Base-by-base conservation (phyloP, 2,113 vertebrate species). In the Podiceps cristatus region DNA sequence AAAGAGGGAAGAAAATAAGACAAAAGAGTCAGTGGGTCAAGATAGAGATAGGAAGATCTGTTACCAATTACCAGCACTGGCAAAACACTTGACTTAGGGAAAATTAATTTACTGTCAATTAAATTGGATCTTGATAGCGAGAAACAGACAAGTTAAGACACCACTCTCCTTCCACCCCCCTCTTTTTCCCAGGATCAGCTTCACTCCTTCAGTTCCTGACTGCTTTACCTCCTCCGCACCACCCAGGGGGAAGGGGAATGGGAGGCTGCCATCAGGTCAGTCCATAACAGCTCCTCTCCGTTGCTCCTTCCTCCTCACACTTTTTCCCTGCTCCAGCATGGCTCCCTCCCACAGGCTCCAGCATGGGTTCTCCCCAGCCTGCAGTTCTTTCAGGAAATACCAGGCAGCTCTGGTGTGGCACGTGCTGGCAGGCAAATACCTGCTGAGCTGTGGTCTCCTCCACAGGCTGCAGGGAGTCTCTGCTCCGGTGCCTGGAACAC, bases 131-230 rank as follows among this genome's bases (percentile, higher is more conserved):
- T 87, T 56, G 28, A 67, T 37, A 79, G 18, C 31, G 35, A 85
- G 37, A 91, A 91, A 77, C n/a, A 76, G 44, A 45, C 15, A 66
- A 79, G 28, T 71, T 66, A 90, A 79, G 83, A 29, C 49, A 88
- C 4, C 31, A 45, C 27, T 10, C 40, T 86, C 24, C 27, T 31
- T 74, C 35, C 13, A 22, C 8, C 17, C 0, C 2, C 5, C 3
- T 13, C 47, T 42, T 84, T 33, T 71, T 62, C 16, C 35, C n/a
- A 58, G 73, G 33, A 19, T 84, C 53, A 67, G 18, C 37, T 63
- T 81, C 14, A 68, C n/a, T 55, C 28, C n/a, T 73, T 50, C 18
- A 59, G 42, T 23, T 73, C 37, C 83, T 52, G 33, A 76, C 42
- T 68, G 11, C 28, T 69, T 69, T 13, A 27, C 10, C 13, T 52